phyloP scores from a whole-genome alignment of 2,113 vertebrate species.

The Heterochromis multidens region DNA sequence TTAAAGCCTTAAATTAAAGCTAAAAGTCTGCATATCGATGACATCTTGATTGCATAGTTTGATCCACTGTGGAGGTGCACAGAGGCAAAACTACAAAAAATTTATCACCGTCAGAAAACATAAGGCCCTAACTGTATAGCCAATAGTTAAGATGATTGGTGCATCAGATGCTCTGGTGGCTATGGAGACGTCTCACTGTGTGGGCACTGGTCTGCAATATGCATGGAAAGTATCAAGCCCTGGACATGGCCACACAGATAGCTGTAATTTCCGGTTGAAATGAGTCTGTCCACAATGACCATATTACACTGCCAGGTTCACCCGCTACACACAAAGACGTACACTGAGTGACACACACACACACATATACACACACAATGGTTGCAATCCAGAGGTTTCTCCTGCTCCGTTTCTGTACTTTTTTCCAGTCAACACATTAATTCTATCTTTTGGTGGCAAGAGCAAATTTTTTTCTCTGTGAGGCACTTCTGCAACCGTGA shows the following conservation, averaged over 20 bases:
- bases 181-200: slow-evolving; percentile 24
- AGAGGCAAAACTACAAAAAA: neutral
- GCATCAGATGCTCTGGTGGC: slow-evolving; percentile 21
- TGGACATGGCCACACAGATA: slow-evolving; percentile 30
- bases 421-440: neutral
- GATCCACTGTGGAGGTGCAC: neutral
- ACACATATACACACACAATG: neutral
- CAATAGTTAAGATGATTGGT: slow-evolving; percentile 18
- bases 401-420: neutral
- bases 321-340: neutral
- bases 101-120: neutral
- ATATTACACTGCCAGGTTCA: slow-evolving; percentile 11
- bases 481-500: neutral
- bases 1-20: neutral
- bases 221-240: slow-evolving; percentile 47
- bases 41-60: neutral
- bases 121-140: neutral
- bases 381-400: neutral
- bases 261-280: slow-evolving; percentile 70
- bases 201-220: slow-evolving; percentile 22
- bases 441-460: neutral
- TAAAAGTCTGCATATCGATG: neutral
- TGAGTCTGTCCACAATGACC: slow-evolving; percentile 48
- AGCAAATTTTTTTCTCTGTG: neutral
- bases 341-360: neutral